Evolutionary conservation across 2,888 invertebrate species (phyloP), one percentile per base, ranked within the genome.

Genomic region (Nysson spinosus): DNA sequence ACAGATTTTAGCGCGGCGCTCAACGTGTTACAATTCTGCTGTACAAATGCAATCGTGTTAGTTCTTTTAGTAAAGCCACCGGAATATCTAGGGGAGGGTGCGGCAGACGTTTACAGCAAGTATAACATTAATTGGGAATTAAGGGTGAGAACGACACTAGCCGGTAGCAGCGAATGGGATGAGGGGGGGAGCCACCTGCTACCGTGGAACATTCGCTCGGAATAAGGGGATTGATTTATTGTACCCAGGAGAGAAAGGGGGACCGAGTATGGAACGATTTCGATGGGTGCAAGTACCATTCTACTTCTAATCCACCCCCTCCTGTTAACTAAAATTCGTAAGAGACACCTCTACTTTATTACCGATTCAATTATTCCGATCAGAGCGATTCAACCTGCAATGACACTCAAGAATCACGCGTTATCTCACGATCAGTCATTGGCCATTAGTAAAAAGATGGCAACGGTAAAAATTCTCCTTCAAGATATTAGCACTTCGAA

Each of bases 101-200:
- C 17, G 44, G 30, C 50, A 42, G 37, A 30, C 57, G 69, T 72
- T 73, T 66, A 72, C 63, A 60, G 63, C 61, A 67, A 35, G 57
- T 61, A 57, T 62, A 73, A 66, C 83, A 84, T 86, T 86, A 86
- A 86, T 86, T 86, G 85, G 83, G 85, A 84, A 86, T 86, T 86
- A 86, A 85, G 85, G 83, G 82, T 81, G 80, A 75, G 83, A 81
- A 83, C 75, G 79, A 73, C 63, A 71, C 77, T 78, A 76, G 78
- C 80, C 75, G 80, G 80, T 77, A 69, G 67, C 65, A 77, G n/a
- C n/a, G n/a, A n/a, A n/a, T n/a, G n/a, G n/a, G n/a, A n/a, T n/a
- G n/a, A n/a, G n/a, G n/a, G n/a, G n/a, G n/a, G n/a, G n/a, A n/a
- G 82, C 86, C 86, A 86, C 86, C 86, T 86, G 85, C 86, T 85